phyloP scores from a whole-genome alignment of 2,888 invertebrate species.

The Diplolepis rosae region DNA sequence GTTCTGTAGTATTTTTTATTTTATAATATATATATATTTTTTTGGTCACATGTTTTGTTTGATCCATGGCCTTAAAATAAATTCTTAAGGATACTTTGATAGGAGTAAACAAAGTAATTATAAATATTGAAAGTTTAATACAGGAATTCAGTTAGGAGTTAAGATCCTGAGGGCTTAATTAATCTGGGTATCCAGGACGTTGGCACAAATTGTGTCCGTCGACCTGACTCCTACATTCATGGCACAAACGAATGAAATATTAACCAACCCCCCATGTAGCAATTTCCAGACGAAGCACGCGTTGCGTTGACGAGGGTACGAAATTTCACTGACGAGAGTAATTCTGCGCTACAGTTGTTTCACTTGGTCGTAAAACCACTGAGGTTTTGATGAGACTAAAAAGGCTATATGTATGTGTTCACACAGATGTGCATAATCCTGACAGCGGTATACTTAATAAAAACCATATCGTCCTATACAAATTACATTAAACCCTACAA shows the following conservation, averaged over 20 bases:
- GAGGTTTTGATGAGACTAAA: neutral
- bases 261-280: conserved; percentile 8
- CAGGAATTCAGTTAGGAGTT: neutral
- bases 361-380: neutral
- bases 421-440: neutral
- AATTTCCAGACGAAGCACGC: conserved; percentile 15
- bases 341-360: conserved; percentile 1
- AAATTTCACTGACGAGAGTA: neutral
- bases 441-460: too few species aligned
- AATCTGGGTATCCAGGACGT: conserved; percentile 22
- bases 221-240: conserved; percentile 7
- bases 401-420: too few species aligned
- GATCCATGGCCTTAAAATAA: too few species aligned
- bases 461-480: too few species aligned
- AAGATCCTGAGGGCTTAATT: conserved; percentile 20
- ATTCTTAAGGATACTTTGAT: too few species aligned
- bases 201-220: conserved; percentile 29
- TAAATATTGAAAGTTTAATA: conserved; percentile 8
- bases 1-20: too few species aligned
- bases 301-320: conserved; percentile 25
- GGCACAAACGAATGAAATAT: conserved; percentile 21
- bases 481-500: too few species aligned
- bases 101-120: neutral
- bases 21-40: too few species aligned
- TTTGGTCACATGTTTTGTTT: too few species aligned